Evolutionary conservation across 2,797 vertebrate genomes (phyloP).

Genomic region (Gallinago stenura): DNA sequence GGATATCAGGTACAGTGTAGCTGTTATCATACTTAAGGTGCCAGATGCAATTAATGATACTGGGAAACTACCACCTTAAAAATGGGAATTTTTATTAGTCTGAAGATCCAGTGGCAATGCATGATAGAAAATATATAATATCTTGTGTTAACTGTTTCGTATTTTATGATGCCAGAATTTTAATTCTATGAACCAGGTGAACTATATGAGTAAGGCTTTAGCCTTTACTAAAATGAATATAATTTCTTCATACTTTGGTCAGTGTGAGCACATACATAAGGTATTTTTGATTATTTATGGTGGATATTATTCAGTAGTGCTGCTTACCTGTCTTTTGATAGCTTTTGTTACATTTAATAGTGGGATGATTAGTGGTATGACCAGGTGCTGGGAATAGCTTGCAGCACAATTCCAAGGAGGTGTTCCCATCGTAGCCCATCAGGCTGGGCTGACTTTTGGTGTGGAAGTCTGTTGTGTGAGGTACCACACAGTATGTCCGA

Average conservation of each 20-base stretch:
- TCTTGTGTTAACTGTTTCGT: not conserved
- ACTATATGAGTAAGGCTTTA: not conserved
- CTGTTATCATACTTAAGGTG: not conserved
- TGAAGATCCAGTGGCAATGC: not conserved
- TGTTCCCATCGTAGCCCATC: not conserved
- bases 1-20: not conserved
- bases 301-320: not conserved
- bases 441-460: not conserved
- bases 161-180: not conserved
- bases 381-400: not conserved
- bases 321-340: not conserved
- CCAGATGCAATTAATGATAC: not conserved
- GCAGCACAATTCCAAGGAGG: not conserved
- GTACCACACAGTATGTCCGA: not conserved
- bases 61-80: not conserved
- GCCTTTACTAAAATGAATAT: not conserved
- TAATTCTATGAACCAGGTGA: not conserved
- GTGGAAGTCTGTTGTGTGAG: not conserved
- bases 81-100: not conserved
- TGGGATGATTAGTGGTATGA: no score
- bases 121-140: not conserved
- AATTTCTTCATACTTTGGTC: not conserved
- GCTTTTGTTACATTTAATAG: not conserved
- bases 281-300: accelerated
- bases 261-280: not conserved